These are phyloP conservation scores for Cuculus canorus DNA, from an alignment of 2,797 vertebrate genomes.

Conservation along the genomic window DNA sequence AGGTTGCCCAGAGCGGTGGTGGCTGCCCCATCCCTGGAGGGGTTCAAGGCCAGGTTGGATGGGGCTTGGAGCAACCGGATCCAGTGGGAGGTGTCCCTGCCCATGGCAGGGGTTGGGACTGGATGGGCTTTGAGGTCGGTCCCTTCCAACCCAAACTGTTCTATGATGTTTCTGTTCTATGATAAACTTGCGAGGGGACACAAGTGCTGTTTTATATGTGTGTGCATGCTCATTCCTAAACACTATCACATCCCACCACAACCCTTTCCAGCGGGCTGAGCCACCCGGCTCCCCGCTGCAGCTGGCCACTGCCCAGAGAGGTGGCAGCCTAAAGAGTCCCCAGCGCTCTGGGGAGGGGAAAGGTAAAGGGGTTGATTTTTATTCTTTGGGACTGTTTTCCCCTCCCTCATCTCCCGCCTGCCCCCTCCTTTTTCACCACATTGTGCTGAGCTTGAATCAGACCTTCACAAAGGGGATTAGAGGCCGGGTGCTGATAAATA, in stretches of 20 bases:
- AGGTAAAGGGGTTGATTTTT: constrained; percentile 36
- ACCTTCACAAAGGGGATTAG: constrained; percentile 71
- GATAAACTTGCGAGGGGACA: background rate
- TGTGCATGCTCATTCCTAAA: background rate
- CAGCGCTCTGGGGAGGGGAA: background rate
- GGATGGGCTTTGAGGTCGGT: too few species aligned
- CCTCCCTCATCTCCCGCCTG: background rate
- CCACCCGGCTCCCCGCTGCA: fast-evolving
- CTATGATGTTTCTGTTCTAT: too few species aligned
- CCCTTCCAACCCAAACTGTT: too few species aligned
- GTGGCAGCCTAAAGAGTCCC: background rate
- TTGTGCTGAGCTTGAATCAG: constrained; percentile 65
- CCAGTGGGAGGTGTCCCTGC: too few species aligned
- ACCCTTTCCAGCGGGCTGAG: fast-evolving
- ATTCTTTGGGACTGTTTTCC: constrained; percentile 1
- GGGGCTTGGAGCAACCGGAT: too few species aligned
- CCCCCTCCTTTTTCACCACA: constrained; percentile 45
- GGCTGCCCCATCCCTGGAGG: too few species aligned
- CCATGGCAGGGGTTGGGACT: too few species aligned
- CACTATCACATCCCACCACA: background rate
- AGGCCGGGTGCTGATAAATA: constrained; percentile 52
- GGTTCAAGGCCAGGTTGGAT: too few species aligned
- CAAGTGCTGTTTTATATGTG: background rate
- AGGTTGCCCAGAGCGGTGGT: too few species aligned
- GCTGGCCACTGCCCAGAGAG: background rate